These are phyloP conservation scores for Chloroceryle aenea DNA, from an alignment of 2,113 vertebrate genomes.

Conservation along the genomic window DNA sequence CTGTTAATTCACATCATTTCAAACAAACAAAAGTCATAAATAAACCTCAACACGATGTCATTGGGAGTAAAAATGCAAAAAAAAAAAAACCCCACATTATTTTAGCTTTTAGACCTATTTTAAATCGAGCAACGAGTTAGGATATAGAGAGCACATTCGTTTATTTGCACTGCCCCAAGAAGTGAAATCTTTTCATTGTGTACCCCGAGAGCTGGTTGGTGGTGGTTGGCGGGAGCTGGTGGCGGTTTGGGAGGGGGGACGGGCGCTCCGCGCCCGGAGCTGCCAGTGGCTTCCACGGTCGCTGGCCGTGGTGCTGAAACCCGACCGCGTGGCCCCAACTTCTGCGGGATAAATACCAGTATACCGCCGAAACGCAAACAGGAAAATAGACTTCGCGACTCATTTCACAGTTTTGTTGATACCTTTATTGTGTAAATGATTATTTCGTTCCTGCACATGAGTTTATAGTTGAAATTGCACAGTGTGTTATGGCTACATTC, in stretches of 20 bases:
- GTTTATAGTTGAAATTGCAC: neutral
- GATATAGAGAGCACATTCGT: accelerated
- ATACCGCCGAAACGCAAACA: accelerated
- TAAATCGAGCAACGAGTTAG: no score
- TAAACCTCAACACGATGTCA: accelerated
- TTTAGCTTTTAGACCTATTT: accelerated
- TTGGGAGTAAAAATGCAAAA: accelerated
- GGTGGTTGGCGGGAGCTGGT: accelerated
- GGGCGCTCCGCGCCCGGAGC: no score
- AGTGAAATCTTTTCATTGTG: accelerated
- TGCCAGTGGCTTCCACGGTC: no score
- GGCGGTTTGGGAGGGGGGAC: no score
- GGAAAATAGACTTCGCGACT: neutral
- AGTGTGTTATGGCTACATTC: neutral
- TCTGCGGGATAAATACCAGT: no score
- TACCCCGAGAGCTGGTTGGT: no score
- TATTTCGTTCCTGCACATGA: neutral
- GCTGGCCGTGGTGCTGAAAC: conserved; percentile 54
- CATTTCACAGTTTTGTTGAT: neutral
- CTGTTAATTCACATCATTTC: neutral
- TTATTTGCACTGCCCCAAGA: accelerated
- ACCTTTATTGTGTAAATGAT: neutral
- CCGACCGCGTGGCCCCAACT: neutral
- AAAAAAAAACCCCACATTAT: accelerated
- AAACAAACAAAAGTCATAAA: neutral